Conservation (phyloP, 2,888 invertebrate species). For the Hyles lineata region DNA sequence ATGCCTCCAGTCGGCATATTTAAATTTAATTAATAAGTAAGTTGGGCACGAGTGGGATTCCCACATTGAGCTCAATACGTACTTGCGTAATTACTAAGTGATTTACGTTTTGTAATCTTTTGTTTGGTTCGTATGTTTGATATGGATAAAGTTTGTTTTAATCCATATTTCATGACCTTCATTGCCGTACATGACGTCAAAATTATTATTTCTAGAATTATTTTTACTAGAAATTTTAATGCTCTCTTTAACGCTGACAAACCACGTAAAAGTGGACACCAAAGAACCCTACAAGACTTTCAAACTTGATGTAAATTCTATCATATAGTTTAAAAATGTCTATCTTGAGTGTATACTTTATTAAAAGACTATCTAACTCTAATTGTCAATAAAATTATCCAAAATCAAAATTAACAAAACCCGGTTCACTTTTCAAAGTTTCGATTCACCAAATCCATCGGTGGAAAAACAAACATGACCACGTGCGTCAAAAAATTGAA, state of each 20-base stretch:
- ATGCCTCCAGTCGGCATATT: constrained; percentile 29
- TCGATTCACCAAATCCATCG: not conserved
- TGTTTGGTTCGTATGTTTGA: constrained; percentile 8
- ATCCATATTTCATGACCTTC: too few species aligned
- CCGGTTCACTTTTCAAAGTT: not conserved
- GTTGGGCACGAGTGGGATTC: constrained; percentile 31
- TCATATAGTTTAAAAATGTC: too few species aligned
- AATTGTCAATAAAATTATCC: too few species aligned
- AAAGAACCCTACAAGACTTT: too few species aligned
- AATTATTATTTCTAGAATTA: too few species aligned
- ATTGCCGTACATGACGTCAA: too few species aligned
- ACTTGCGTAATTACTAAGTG: constrained; percentile 27
- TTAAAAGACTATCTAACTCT: too few species aligned
- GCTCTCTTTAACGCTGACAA: too few species aligned
- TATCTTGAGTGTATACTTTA: too few species aligned
- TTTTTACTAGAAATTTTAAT: too few species aligned
- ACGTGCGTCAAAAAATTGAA: constrained; percentile 14
- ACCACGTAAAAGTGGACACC: too few species aligned
- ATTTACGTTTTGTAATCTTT: constrained; percentile 27
- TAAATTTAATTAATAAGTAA: constrained; percentile 35
- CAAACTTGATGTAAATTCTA: too few species aligned
- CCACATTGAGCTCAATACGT: constrained; percentile 16
- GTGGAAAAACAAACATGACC: not conserved
- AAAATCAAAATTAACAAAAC: not conserved
- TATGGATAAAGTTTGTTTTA: not conserved